These are phyloP conservation scores for Pherbina coryleti DNA, from an alignment of 2,888 invertebrate species.

Conservation along the genomic window DNA sequence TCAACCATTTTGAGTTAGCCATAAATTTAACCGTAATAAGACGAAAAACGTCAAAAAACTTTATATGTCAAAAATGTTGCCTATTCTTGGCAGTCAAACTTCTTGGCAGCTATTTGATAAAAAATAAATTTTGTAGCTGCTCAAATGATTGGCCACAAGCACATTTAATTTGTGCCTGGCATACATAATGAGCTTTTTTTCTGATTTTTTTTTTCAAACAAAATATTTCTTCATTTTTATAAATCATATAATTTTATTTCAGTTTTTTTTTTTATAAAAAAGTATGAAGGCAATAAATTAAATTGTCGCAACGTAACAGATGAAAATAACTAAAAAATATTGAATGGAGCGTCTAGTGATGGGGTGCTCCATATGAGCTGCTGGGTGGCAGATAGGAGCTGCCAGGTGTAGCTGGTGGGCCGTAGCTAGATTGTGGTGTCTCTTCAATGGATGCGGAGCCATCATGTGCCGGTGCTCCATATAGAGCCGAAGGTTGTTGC, in stretches of 20 bases:
- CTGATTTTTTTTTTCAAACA: not conserved
- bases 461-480: slow-evolving; percentile 52
- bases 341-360: slow-evolving; percentile 26
- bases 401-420: slow-evolving; percentile 42
- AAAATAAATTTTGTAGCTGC: not conserved
- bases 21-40: not conserved
- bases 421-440: slow-evolving; percentile 50
- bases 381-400: slow-evolving; percentile 45
- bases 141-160: not conserved
- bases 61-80: slow-evolving; percentile 18
- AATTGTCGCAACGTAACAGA: not conserved
- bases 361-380: slow-evolving; percentile 39
- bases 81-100: not conserved
- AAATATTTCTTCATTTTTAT: not conserved
- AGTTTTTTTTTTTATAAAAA: not conserved
- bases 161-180: too few relatives aligned
- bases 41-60: not conserved
- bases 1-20: not conserved
- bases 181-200: not conserved
- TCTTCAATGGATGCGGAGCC: slow-evolving; percentile 51
- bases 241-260: not conserved
- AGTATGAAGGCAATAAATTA: not conserved
- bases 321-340: not conserved
- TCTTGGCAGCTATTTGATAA: not conserved
- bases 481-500: slow-evolving; percentile 42